Percentiles rank a stretch among this genome's conserved stretches.
phyloP scores from a whole-genome alignment of 2,888 invertebrate genomes.

The Helleia helle region DNA sequence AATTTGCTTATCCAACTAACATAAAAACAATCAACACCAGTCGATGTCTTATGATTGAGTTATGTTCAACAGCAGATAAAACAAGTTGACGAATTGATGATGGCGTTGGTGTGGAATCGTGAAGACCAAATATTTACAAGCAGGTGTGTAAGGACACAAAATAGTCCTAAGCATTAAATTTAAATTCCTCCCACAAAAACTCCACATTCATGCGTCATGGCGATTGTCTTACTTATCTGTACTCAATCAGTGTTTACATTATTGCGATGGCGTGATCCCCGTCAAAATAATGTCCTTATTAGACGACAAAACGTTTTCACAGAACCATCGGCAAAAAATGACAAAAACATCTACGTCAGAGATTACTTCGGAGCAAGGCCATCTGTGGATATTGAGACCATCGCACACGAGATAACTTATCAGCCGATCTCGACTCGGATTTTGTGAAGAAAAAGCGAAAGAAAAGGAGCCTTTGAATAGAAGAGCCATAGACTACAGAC shows the following conservation, averaged over 20 bases:
- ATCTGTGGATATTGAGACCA: conserved; percentile 73
- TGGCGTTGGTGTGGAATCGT: too few relatives aligned
- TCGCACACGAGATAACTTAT: conserved; percentile 70
- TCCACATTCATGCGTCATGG: conserved; percentile 37
- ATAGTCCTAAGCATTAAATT: not conserved
- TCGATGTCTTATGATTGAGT: too few relatives aligned
- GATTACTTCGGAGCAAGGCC: conserved; percentile 66
- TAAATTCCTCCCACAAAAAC: conserved; percentile 26
- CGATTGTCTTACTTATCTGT: conserved; percentile 67
- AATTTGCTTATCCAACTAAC: too few relatives aligned
- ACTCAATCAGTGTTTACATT: conserved; percentile 70
- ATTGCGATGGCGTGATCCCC: conserved; percentile 57
- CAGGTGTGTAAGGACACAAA: conserved; percentile 1
- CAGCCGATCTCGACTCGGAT: conserved; percentile 64
- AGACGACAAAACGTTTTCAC: conserved; percentile 65
- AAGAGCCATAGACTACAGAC: conserved; percentile 54
- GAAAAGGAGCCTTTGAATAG: conserved; percentile 71
- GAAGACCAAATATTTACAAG: not conserved
- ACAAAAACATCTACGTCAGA: conserved; percentile 58
- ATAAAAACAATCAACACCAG: too few relatives aligned
- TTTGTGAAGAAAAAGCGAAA: conserved; percentile 69
- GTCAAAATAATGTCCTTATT: conserved; percentile 74
- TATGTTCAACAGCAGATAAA: too few relatives aligned
- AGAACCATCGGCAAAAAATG: conserved; percentile 65
- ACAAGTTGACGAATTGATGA: too few relatives aligned